These are phyloP conservation scores for Bellardia pandia DNA, from an alignment of 2,888 invertebrate genomes.

Conservation along the genomic window DNA sequence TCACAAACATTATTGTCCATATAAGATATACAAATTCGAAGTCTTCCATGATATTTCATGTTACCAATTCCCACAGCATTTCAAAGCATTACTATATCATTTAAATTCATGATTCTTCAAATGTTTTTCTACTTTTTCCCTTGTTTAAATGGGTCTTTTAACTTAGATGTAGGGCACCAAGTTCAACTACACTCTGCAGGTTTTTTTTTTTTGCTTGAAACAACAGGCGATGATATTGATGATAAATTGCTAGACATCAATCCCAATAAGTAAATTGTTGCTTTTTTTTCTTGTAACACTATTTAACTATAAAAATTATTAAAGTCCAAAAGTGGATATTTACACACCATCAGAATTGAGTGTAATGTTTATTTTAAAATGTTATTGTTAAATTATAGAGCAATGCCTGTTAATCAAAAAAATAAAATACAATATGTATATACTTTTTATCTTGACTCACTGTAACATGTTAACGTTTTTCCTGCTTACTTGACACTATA, in stretches of 20 bases:
- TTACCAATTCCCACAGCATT: no score
- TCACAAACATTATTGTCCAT: no score
- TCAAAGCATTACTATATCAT: no score
- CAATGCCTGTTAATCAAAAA: slow-evolving; percentile 1
- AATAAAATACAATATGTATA: background rate
- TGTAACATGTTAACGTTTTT: background rate
- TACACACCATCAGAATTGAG: background rate
- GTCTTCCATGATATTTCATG: no score
- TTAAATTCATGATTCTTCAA: no score
- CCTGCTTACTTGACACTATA: background rate
- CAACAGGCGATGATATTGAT: background rate
- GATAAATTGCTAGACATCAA: slow-evolving; percentile 47
- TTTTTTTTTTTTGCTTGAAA: background rate
- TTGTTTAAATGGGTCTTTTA: no score
- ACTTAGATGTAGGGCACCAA: background rate
- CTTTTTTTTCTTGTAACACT: background rate
- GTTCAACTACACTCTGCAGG: background rate
- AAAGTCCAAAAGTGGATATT: slow-evolving; percentile 6
- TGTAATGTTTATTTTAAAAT: slow-evolving; percentile 55
- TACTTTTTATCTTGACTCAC: slow-evolving; percentile 19
- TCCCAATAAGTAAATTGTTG: slow-evolving; percentile 21
- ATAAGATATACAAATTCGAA: no score
- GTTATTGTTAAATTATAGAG: slow-evolving; percentile 46
- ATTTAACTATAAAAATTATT: background rate
- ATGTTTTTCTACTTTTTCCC: no score